Conservation (phyloP, 2,797 vertebrate genomes). For the Epinephelus malabaricus region DNA sequence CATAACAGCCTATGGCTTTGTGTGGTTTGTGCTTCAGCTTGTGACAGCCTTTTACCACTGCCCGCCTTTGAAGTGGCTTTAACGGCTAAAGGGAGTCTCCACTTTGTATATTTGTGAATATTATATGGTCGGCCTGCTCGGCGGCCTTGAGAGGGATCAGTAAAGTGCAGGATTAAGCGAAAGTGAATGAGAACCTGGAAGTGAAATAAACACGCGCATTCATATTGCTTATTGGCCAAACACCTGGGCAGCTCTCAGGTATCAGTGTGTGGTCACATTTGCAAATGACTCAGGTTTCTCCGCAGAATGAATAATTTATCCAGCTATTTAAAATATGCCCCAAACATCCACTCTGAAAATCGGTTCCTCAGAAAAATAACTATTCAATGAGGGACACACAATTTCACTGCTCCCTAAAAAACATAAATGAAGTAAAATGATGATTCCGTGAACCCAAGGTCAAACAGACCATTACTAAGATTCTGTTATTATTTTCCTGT, state of each 20-base stretch:
- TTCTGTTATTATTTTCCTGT: background rate
- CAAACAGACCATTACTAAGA: background rate
- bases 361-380: background rate
- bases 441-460: background rate
- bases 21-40: background rate
- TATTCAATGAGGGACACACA: background rate
- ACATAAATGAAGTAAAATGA: background rate
- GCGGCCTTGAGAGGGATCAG: background rate
- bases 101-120: constrained; percentile 8
- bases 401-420: background rate
- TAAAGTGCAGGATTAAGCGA: background rate
- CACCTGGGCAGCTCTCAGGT: background rate
- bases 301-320: background rate
- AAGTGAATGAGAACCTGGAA: background rate
- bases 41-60: background rate
- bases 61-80: constrained; percentile 1
- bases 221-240: background rate
- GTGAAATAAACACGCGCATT: background rate
- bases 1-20: background rate
- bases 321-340: background rate
- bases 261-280: background rate
- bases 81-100: background rate
- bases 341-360: background rate
- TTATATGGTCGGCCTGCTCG: background rate
- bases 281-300: background rate